Base-by-base conservation (phyloP, 1,140 invertebrate species). In the Rhizoglyphus robini region DNA sequence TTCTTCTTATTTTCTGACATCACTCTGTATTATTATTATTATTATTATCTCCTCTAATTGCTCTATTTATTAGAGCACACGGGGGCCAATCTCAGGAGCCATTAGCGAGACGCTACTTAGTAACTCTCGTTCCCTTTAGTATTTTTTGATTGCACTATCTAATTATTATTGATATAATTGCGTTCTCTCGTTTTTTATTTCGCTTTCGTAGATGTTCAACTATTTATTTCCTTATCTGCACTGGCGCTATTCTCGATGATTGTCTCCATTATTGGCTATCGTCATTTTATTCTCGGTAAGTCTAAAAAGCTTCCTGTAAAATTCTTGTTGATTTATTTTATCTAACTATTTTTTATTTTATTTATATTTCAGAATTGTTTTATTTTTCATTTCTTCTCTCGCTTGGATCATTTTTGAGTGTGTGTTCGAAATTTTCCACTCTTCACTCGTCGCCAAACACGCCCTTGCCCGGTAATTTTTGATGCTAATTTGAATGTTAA, bases 241-340 rank as follows among this genome's bases (percentile, higher is more conserved):
- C 13, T 60, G 38, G 15, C 15, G 15, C 15, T 60, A 60, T 60
- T 60, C 2, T 60, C 58, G n/a, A n/a, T 29, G n/a, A 27, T 60
- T 27, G 58, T 60, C 11, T 60, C 58, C 2, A 41, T 60, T 29
- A 60, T 60, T 34, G 58, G 58, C 29, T 60, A 38, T 60, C 58
- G 58, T 11, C 27, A 60, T 60, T 60, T 60, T 27, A 60, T 60
- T 32, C n/a, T 60, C 32, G 58, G 58, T 60, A 60, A 59, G 15
- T 60, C 8, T 32, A 11, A 41, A 11, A 41, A 11, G 36, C 36
- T 11, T 41, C n/a, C 8, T 41, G 18, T 41, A 41, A 41, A 18
- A 8, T 18, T 11, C 36, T 41, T 23, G 13, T 60, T 34, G n/a
- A n/a, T n/a, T n/a, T n/a, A n/a, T n/a, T n/a, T n/a, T n/a, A n/a